Percentiles rank a stretch among this genome's conserved stretches.
Conservation (phyloP, 2,888 invertebrate species). For the Prosapia bicincta region DNA sequence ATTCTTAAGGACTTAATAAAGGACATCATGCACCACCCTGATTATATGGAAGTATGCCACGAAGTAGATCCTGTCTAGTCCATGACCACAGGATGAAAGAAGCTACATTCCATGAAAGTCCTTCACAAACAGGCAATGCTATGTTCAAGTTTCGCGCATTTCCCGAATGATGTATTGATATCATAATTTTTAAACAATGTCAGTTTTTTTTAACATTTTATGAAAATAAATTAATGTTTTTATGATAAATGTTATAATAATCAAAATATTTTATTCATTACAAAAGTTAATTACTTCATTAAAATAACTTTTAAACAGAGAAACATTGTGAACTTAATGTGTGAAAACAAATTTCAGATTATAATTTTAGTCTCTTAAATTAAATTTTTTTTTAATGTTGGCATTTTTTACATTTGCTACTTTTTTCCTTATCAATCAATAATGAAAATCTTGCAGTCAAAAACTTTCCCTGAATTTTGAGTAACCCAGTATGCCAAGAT, state of each 20-base stretch:
- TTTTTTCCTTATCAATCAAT: too few relatives aligned
- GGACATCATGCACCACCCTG: slow-evolving; percentile 92
- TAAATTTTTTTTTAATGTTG: too few relatives aligned
- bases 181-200: neutral
- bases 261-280: neutral
- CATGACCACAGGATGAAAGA: neutral
- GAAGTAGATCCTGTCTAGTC: slow-evolving; percentile 62
- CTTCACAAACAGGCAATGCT: neutral
- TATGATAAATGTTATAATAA: neutral
- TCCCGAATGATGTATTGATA: neutral
- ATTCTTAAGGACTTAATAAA: slow-evolving; percentile 98
- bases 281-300: neutral
- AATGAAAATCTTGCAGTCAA: too few relatives aligned
- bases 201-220: neutral
- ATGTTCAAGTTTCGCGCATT: neutral
- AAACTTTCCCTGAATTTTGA: too few relatives aligned
- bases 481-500: too few relatives aligned
- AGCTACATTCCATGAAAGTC: neutral
- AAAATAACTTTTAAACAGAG: neutral
- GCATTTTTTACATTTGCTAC: too few relatives aligned
- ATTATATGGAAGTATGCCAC: slow-evolving; percentile 95
- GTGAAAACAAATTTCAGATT: too few relatives aligned
- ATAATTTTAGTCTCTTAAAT: too few relatives aligned
- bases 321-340: neutral
- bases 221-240: neutral